Evolutionary conservation across 2,113 vertebrate genomes (phyloP).

Genomic region (Capreolus pygargus): DNA sequence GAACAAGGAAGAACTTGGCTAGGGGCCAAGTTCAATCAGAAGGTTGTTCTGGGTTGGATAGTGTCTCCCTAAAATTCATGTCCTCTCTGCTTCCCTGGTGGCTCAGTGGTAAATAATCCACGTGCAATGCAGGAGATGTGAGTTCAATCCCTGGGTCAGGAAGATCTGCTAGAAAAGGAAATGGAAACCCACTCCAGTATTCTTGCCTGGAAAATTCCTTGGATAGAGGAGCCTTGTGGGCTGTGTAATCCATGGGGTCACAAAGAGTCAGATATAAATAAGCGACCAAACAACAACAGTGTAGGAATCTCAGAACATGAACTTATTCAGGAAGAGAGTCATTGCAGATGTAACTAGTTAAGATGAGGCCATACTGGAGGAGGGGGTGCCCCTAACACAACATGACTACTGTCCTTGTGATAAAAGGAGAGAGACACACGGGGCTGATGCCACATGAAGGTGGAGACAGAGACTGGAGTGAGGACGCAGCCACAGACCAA

Average conservation of each 20-base stretch:
- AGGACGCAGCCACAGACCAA: neutral
- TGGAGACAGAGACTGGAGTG: neutral
- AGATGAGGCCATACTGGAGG: neutral
- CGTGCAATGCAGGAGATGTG: neutral
- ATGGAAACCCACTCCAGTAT: neutral
- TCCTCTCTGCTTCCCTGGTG: neutral
- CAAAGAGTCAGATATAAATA: neutral
- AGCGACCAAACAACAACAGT: neutral
- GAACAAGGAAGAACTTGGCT: neutral
- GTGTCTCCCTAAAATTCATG: neutral
- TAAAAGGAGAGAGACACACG: neutral
- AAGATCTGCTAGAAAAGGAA: neutral
- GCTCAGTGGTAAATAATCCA: neutral
- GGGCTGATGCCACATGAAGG: accelerated
- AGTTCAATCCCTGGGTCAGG: neutral
- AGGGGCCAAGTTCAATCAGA: neutral
- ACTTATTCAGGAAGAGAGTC: neutral
- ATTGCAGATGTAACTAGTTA: neutral
- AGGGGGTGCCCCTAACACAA: neutral
- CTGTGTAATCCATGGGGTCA: neutral
- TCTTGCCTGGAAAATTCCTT: neutral
- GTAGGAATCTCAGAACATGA: neutral
- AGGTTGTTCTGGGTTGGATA: neutral
- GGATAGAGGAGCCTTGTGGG: neutral
- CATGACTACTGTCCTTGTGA: neutral